These are phyloP conservation scores for Sinocyclocheilus maitianheensis DNA, from an alignment of 2,113 vertebrate species.

Conservation along the genomic window DNA sequence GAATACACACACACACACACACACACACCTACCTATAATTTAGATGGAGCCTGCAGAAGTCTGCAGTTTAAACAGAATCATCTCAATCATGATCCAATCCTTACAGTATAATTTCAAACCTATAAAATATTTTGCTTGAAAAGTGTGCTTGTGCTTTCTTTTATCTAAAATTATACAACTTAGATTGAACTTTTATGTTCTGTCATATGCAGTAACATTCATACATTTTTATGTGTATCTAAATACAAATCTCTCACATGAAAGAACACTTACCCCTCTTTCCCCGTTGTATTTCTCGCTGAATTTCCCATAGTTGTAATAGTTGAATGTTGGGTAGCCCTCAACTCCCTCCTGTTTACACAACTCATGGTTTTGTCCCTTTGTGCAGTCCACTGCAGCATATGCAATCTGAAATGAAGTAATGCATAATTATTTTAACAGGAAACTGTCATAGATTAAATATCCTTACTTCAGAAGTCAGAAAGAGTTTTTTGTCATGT, in stretches of 20 bases:
- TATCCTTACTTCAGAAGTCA: neutral
- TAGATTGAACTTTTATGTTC: neutral
- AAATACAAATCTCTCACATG: neutral
- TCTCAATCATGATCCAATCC: neutral
- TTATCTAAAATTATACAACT: neutral
- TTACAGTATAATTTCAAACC: neutral
- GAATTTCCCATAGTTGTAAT: conserved; percentile 97
- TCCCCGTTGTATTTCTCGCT: conserved; percentile 89
- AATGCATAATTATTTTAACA: neutral
- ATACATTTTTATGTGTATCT: neutral
- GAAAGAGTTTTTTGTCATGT: too few relatives aligned
- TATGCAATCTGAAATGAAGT: conserved; percentile 81
- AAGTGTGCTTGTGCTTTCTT: neutral
- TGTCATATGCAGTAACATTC: neutral
- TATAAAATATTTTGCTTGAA: too few relatives aligned
- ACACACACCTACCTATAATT: too few relatives aligned
- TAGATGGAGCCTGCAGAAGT: neutral
- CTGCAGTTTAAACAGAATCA: neutral
- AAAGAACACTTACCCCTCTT: conserved; percentile 82
- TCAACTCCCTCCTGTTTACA: conserved; percentile 95
- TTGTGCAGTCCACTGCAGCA: conserved; percentile 92
- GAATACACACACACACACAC: too few relatives aligned
- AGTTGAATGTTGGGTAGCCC: conserved; percentile 94
- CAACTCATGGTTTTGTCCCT: conserved; percentile 88
- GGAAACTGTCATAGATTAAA: neutral